These are phyloP conservation scores for Hoplodrina blanda DNA, from an alignment of 2,888 invertebrate species.

Conservation along the genomic window DNA sequence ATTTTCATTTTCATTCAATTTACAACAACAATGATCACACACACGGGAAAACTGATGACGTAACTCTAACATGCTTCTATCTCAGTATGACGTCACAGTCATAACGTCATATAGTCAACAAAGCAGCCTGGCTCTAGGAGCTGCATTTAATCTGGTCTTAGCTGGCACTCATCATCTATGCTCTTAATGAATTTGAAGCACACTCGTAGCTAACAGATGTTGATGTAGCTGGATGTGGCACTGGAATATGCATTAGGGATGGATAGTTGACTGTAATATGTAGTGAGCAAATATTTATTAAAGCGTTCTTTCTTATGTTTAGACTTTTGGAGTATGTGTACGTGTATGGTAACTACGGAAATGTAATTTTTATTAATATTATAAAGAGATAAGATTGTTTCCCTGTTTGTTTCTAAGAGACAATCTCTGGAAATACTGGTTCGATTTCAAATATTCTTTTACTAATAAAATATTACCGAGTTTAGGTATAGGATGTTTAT, in stretches of 20 bases:
- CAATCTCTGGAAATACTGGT: too few species aligned
- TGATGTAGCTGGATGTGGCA: slow-evolving; percentile 8
- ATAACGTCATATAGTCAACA: slow-evolving; percentile 29
- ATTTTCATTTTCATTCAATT: not conserved
- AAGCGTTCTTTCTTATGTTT: too few species aligned
- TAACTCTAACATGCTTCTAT: slow-evolving; percentile 19
- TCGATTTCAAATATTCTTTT: too few species aligned
- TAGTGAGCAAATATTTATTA: not conserved
- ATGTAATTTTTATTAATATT: too few species aligned
- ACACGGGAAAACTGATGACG: slow-evolving; percentile 5
- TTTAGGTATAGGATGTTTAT: too few species aligned
- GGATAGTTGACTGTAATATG: too few species aligned
- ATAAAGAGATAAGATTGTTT: too few species aligned
- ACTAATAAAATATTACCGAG: too few species aligned
- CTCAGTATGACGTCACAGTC: slow-evolving; percentile 30
- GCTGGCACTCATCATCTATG: slow-evolving; percentile 51
- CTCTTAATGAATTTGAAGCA: slow-evolving; percentile 58
- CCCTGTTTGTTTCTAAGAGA: too few species aligned
- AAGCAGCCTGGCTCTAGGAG: slow-evolving; percentile 27
- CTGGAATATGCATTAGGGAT: slow-evolving; percentile 11
- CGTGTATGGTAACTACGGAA: too few species aligned
- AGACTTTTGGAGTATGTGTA: too few species aligned
- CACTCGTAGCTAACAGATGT: slow-evolving; percentile 13
- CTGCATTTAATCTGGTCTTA: slow-evolving; percentile 56
- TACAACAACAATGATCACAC: slow-evolving; percentile 11